A percentile compares a stretch with the other conserved stretches of the same genome.
Conservation (phyloP, 2,797 vertebrate genomes). For the Neosalanx taihuensis region DNA sequence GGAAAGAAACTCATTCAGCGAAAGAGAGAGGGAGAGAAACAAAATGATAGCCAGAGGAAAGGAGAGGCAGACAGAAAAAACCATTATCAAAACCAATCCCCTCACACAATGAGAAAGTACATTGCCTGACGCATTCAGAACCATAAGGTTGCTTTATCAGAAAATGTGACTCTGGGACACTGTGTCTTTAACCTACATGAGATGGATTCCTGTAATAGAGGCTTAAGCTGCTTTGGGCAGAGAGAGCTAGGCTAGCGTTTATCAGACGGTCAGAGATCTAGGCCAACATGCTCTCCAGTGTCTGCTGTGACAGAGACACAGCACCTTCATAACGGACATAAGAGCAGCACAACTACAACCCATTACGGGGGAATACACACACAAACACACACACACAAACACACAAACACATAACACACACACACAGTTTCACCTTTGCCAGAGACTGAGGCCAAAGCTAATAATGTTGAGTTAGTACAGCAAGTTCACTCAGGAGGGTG, state of each 20-base stretch:
- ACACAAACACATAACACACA: not conserved
- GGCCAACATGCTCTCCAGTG: conserved; percentile 28
- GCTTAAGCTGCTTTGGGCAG: conserved; percentile 48
- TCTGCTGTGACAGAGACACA: not conserved
- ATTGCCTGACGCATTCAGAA: conserved; percentile 6
- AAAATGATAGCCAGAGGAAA: not conserved
- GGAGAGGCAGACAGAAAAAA: conserved; percentile 1
- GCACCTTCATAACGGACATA: not conserved
- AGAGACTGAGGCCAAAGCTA: not conserved
- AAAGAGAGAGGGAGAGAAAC: not conserved
- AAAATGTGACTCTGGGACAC: conserved; percentile 25
- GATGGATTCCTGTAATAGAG: conserved; percentile 34
- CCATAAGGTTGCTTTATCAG: conserved; percentile 21
- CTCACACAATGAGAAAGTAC: conserved; percentile 9
- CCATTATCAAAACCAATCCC: conserved; percentile 1
- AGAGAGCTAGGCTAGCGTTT: conserved; percentile 20
- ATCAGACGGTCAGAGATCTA: conserved; percentile 38
- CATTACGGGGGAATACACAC: not conserved
- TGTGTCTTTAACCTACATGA: conserved; percentile 36
- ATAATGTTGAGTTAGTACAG: no score
- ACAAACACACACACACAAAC: not conserved
- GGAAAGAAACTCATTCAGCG: no score
- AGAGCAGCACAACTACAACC: not conserved
- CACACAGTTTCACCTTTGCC: not conserved
- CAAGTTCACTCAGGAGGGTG: not conserved